Evolutionary conservation across 2,113 vertebrate genomes (phyloP).

Genomic region (Vanacampus margaritifer): DNA sequence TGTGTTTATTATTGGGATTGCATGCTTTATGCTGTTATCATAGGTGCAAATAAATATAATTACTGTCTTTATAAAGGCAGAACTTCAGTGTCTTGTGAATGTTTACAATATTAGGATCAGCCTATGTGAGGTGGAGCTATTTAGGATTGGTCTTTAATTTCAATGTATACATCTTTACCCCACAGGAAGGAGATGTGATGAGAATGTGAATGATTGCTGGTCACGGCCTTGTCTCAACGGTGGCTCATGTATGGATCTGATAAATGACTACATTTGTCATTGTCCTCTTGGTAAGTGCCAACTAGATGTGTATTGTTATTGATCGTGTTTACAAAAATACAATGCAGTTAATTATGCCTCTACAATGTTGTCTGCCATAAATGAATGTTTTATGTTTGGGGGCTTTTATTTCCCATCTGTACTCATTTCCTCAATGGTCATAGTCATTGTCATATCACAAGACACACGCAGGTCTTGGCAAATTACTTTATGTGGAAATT

Average conservation of each 20-base stretch:
- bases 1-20: neutral
- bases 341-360: constrained; percentile 30
- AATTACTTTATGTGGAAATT: neutral
- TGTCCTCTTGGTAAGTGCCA: constrained; percentile 71
- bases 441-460: neutral
- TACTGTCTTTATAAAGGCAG: neutral
- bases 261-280: constrained; percentile 71
- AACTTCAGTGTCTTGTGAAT: neutral
- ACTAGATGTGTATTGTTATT: constrained; percentile 34
- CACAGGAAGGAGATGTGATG: constrained; percentile 70
- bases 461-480: neutral
- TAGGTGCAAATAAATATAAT: neutral
- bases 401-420: neutral
- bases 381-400: neutral
- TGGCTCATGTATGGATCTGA: constrained; percentile 71
- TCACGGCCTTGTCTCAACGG: constrained; percentile 73
- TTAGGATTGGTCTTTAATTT: constrained; percentile 12
- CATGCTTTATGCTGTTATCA: too few species aligned
- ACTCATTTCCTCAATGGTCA: too few species aligned
- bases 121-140: constrained; percentile 5
- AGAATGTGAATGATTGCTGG: constrained; percentile 64
- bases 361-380: neutral
- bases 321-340: constrained; percentile 50
- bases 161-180: constrained; percentile 28
- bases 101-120: neutral